Percentiles rank a stretch among this genome's conserved stretches.
phyloP scores from a whole-genome alignment of 2,888 invertebrate species.

The Blastobasis lacticolella region DNA sequence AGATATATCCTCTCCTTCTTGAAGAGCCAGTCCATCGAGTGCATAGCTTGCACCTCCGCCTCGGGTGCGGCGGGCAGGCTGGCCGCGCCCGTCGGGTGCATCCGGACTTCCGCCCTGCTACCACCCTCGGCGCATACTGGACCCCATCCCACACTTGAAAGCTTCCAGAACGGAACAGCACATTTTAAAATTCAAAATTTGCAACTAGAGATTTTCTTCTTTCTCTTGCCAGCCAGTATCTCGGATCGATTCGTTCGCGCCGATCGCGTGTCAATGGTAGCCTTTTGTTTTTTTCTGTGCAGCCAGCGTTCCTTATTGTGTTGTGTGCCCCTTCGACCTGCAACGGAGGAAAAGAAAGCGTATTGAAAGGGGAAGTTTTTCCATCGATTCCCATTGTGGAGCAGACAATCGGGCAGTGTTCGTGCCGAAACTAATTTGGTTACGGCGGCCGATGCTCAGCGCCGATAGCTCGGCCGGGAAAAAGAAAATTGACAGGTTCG shows the following conservation, averaged over 20 bases:
- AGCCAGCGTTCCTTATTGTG: conserved; percentile 41
- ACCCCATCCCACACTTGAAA: conserved; percentile 25
- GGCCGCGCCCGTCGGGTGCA: conserved; percentile 84
- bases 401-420: conserved; percentile 62
- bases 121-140: conserved; percentile 54
- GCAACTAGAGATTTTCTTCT: conserved; percentile 12
- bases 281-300: conserved; percentile 22
- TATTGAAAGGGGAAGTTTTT: conserved; percentile 55
- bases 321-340: conserved; percentile 47
- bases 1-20: conserved; percentile 96
- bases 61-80: conserved; percentile 86
- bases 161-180: conserved; percentile 27
- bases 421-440: conserved; percentile 73
- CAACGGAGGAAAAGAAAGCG: conserved; percentile 54
- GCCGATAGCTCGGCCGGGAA: conserved; percentile 53
- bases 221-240: too few relatives aligned
- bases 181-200: conserved; percentile 21
- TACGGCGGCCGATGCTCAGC: conserved; percentile 49
- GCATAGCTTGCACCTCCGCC: conserved; percentile 95
- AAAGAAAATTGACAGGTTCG: conserved; percentile 58
- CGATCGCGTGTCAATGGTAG: conserved; percentile 30
- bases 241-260: too few relatives aligned
- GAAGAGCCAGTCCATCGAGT: conserved; percentile 97
- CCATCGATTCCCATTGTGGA: conserved; percentile 60
- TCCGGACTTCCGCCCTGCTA: conserved; percentile 68